Evolutionary conservation across 2,888 invertebrate species (phyloP).

Genomic region (Lepidocyrtinus sp.): DNA sequence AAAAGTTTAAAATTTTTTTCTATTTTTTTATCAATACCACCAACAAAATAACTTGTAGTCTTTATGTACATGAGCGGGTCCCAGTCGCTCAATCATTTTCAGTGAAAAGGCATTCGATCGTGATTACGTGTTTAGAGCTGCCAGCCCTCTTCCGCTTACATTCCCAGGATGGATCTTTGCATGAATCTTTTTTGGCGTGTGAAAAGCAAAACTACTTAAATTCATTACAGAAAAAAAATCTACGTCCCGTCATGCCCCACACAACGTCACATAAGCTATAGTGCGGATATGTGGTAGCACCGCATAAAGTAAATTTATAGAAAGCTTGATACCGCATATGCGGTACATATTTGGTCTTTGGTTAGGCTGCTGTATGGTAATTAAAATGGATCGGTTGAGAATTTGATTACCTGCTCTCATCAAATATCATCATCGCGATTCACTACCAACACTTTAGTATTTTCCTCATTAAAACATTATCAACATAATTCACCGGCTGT

Average conservation of each 20-base stretch:
- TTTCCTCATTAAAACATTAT: conserved; percentile 32
- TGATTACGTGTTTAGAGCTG: conserved; percentile 58
- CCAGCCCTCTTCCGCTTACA: conserved; percentile 61
- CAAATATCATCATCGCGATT: too few relatives aligned
- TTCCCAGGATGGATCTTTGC: conserved; percentile 55
- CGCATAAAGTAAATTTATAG: too few relatives aligned
- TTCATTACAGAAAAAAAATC: too few relatives aligned
- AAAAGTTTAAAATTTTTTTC: too few relatives aligned
- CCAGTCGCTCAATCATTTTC: conserved; percentile 49
- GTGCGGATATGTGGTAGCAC: too few relatives aligned
- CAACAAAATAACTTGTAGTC: too few relatives aligned
- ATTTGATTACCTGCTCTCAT: conserved; percentile 48
- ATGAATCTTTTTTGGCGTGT: conserved; percentile 56
- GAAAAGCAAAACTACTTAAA: conserved; percentile 46
- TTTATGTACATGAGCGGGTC: too few relatives aligned
- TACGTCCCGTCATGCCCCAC: conserved; percentile 39
- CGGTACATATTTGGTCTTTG: too few relatives aligned
- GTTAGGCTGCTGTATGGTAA: conserved; percentile 31
- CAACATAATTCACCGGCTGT: background rate
- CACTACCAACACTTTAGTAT: background rate
- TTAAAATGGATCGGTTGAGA: conserved; percentile 53
- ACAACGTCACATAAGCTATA: too few relatives aligned
- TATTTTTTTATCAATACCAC: too few relatives aligned
- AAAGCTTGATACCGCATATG: too few relatives aligned
- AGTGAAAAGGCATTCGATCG: conserved; percentile 42